Conservation (phyloP, 1,140 invertebrate genomes). For the Drosophila burlai region DNA sequence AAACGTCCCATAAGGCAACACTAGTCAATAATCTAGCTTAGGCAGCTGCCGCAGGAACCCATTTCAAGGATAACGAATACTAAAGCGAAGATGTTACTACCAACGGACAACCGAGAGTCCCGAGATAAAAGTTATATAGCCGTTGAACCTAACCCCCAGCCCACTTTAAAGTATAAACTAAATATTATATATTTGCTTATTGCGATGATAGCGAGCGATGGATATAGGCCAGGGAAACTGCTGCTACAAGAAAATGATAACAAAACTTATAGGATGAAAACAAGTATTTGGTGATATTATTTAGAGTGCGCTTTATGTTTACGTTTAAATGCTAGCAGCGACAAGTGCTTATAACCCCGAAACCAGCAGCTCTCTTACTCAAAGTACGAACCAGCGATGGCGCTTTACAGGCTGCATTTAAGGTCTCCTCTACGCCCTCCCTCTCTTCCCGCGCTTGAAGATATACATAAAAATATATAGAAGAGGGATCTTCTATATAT, state of each 20-base stretch:
- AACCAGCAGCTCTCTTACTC: slow-evolving; percentile 45
- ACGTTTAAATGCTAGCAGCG: slow-evolving; percentile 40
- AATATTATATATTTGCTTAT: slow-evolving; percentile 28
- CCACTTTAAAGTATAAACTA: slow-evolving; percentile 29
- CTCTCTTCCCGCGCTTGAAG: slow-evolving; percentile 34
- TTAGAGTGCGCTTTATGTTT: slow-evolving; percentile 77
- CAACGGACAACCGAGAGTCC: slow-evolving; percentile 46
- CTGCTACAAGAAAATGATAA: slow-evolving; percentile 27
- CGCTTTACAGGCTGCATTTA: slow-evolving; percentile 51
- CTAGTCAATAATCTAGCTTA: slow-evolving; percentile 80
- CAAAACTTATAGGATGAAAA: slow-evolving; percentile 43
- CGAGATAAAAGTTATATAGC: slow-evolving; percentile 39
- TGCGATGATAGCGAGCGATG: not conserved
- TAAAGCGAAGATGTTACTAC: slow-evolving; percentile 31
- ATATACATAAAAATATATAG: slow-evolving; percentile 22
- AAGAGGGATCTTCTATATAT: slow-evolving; percentile 14
- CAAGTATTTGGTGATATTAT: slow-evolving; percentile 82
- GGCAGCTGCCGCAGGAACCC: slow-evolving; percentile 70
- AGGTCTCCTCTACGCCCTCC: slow-evolving; percentile 17
- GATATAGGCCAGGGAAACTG: slow-evolving; percentile 15
- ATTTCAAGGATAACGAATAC: slow-evolving; percentile 39
- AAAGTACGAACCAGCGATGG: slow-evolving; percentile 42
- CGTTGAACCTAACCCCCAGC: slow-evolving; percentile 44
- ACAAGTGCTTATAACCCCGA: slow-evolving; percentile 59
- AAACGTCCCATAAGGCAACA: slow-evolving; percentile 82